phyloP scores from a whole-genome alignment of 2,888 invertebrate species.

The Drosophila crucigera region DNA sequence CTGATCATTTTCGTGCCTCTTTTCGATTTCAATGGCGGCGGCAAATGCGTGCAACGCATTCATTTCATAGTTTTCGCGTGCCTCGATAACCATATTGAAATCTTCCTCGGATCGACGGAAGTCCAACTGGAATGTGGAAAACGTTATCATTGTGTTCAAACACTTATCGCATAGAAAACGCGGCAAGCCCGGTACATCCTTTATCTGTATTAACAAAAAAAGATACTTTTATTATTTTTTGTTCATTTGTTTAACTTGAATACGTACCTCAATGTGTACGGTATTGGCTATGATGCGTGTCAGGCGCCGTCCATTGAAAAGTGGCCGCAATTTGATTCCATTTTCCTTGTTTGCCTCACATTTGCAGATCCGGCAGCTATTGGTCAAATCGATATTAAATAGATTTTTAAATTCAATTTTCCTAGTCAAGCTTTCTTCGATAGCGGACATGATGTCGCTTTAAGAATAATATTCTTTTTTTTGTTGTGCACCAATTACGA shows the following conservation, averaged over 20 bases:
- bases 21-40: conserved; percentile 30
- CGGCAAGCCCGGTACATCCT: conserved; percentile 43
- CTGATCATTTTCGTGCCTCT: conserved; percentile 29
- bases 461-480: conserved; percentile 14
- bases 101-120: conserved; percentile 56
- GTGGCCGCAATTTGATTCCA: conserved; percentile 42
- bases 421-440: neutral
- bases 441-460: conserved; percentile 29
- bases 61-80: conserved; percentile 25
- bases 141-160: conserved; percentile 27
- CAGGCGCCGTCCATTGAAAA: conserved; percentile 43
- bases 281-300: conserved; percentile 52
- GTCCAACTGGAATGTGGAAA: conserved; percentile 48
- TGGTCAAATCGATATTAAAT: conserved; percentile 30
- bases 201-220: conserved; percentile 22
- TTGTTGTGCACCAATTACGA: conserved; percentile 15
- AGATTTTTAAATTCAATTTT: conserved; percentile 19
- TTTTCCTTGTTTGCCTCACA: conserved; percentile 24
- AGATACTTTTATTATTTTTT: too few species aligned
- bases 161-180: conserved; percentile 52
- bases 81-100: conserved; percentile 36
- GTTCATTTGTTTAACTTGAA: neutral
- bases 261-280: conserved; percentile 47
- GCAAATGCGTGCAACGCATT: conserved; percentile 35
- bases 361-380: conserved; percentile 48